Base-by-base conservation (phyloP, 1,140 invertebrate species). In the Microplitis mediator region DNA sequence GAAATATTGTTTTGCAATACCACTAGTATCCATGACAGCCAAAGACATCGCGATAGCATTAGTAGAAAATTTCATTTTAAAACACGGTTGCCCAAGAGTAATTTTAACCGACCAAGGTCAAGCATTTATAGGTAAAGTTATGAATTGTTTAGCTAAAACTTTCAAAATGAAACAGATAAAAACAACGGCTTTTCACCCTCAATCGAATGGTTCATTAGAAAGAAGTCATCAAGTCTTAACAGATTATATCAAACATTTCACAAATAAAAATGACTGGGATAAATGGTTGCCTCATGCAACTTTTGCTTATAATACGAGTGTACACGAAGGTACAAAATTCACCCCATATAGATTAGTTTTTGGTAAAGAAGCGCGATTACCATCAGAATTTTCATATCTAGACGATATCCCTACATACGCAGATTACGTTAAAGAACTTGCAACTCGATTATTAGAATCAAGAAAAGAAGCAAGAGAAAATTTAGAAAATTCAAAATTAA, bases 201-300 rank as follows among this genome's bases (percentile, higher is more conserved):
- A 78, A 69, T 67, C 72, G 0, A 78, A 82, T 16, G 76, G 74
- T 11, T 70, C 75, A 1, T 9, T 80, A 23, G 77, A 78, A 75
- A 45, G 79, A 35, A 73, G 71, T n/a, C 76, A 81, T 73, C 34
- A 61, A 16, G 73, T 77, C 16, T 54, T 80, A 32, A 51, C 13
- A 13, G 75, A 78, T 16, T 82, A 77, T 67, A 69, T 80, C 32
- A 76, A 68, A 70, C 58, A 76, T 74, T 83, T 78, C 56, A 60
- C 74, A 5, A 64, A 75, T 11, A 52, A 60, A 5, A 71, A 67
- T 5, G 77, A 86, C 71, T 88, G 85, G 86, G 79, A 86, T 56
- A 32, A 75, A 16, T 78, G 72, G n/a, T 32, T 85, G 2, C 74
- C 73, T 4, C 76, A 74, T 66, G 78, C 80, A 4, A 72, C 62